Conservation (phyloP, 2,888 invertebrate species). For the Caenorhabditis sp. region DNA sequence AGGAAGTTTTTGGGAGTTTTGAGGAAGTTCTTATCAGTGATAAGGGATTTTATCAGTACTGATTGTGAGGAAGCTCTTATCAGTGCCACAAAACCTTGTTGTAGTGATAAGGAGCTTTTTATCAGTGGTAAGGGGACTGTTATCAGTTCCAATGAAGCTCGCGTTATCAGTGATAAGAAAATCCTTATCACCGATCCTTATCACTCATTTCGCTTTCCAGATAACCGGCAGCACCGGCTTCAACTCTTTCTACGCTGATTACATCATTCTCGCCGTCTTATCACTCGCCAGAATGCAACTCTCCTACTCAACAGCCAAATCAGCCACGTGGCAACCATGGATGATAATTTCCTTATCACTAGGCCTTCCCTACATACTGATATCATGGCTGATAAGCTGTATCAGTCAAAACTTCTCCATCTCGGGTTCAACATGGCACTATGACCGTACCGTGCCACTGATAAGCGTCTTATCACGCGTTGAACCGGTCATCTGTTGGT, state of each 20-base stretch:
- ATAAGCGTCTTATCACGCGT: background rate
- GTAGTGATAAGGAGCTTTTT: no score
- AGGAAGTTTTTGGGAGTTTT: no score
- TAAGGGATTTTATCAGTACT: no score
- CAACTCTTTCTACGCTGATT: conserved; percentile 33
- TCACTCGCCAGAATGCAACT: conserved; percentile 16
- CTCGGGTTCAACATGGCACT: conserved; percentile 10
- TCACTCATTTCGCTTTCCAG: conserved; percentile 14
- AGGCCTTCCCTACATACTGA: background rate
- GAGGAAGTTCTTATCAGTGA: no score
- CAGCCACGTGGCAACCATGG: conserved; percentile 21
- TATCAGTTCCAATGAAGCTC: no score
- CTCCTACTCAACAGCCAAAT: conserved; percentile 17
- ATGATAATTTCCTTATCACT: conserved; percentile 1
- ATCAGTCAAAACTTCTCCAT: conserved; percentile 17
- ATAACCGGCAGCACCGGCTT: conserved; percentile 39
- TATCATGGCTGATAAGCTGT: conserved; percentile 5
- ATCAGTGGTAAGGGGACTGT: no score
- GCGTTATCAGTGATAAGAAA: no score
- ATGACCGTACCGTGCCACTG: conserved; percentile 14
- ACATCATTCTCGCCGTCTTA: conserved; percentile 28
- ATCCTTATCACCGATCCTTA: background rate
- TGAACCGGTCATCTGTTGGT: conserved; percentile 26
- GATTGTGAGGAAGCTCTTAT: no score
- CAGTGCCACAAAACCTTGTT: no score